Evolutionary conservation across 2,797 vertebrate species (phyloP), one percentile per base, ranked within the genome.

Genomic region (Valencia hispanica): DNA sequence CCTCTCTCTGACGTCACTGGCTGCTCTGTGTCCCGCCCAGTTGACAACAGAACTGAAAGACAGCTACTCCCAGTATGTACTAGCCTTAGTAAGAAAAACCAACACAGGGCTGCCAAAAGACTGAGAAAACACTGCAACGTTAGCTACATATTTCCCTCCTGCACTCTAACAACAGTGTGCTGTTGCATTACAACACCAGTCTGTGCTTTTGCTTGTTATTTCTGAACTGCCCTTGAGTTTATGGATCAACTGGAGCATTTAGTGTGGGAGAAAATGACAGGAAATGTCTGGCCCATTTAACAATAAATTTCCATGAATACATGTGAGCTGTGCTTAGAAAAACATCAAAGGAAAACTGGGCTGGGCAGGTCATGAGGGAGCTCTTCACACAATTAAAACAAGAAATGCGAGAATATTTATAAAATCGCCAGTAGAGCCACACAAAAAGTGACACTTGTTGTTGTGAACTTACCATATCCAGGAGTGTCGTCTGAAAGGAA

Each of bases 401-500:
- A 89, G 71, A 89, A 53, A 70, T 48, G 69, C 5, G 5, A 7
- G 55, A 57, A 12, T 48, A 34, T 48, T 27, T 14, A 45, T 6
- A 32, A 70, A 70, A 45, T 30, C 6, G 27, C 63, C 30, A 68
- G 79, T 57, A 51, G 17, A 55, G 12, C 71, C 70, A 47, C 7
- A 48, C 12, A 53, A 30, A 68, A 47, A 27, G 12, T 50, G 34
- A 76, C 2, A 66, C 25, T 72, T 45, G 22, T 34, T 20, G 0
- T 2, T 47, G 25, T 78, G 39, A 66, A 93, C 95, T 96, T 89
- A 96, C 95, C 95, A 95, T 83, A 96, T 96, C 95, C 95, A 96
- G 70, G 95, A 96, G 86, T 96, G 95, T 74, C 95, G 94, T 85
- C 95, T 91, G 50, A 94, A 83, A 17, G 95, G 95, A 73, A 91